Conservation (phyloP, 2,888 invertebrate genomes). For the Scaeva pyrastri region DNA sequence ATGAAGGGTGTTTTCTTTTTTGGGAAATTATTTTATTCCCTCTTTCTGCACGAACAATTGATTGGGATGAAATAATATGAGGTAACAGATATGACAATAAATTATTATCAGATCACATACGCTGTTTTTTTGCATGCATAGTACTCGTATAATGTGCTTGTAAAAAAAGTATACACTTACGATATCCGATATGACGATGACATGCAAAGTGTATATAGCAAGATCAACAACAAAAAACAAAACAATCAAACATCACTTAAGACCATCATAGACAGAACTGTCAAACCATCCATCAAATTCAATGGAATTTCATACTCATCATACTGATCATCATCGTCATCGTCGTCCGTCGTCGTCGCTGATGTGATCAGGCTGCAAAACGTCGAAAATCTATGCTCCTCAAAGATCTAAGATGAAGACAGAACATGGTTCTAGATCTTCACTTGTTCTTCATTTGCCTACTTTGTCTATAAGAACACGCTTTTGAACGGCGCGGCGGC, state of each 20-base stretch:
- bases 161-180: background rate
- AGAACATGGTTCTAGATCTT: conserved; percentile 11
- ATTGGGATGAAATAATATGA: no score
- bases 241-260: conserved; percentile 1
- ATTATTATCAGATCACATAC: no score
- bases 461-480: background rate
- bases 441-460: conserved; percentile 28
- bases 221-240: background rate
- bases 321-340: background rate
- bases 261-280: conserved; percentile 19
- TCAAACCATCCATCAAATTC: conserved; percentile 42
- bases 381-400: conserved; percentile 52
- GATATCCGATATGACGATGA: background rate
- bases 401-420: background rate
- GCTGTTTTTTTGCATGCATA: no score
- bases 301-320: conserved; percentile 39
- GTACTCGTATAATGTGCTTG: no score
- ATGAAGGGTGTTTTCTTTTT: no score
- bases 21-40: no score
- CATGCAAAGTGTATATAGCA: background rate
- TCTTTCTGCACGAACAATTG: no score
- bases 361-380: conserved; percentile 48
- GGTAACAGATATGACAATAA: no score
- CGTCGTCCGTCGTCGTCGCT: background rate
- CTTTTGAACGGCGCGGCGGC: background rate